Conservation (phyloP, 2,888 invertebrate species). For the Ormyrus nitidulus region DNA sequence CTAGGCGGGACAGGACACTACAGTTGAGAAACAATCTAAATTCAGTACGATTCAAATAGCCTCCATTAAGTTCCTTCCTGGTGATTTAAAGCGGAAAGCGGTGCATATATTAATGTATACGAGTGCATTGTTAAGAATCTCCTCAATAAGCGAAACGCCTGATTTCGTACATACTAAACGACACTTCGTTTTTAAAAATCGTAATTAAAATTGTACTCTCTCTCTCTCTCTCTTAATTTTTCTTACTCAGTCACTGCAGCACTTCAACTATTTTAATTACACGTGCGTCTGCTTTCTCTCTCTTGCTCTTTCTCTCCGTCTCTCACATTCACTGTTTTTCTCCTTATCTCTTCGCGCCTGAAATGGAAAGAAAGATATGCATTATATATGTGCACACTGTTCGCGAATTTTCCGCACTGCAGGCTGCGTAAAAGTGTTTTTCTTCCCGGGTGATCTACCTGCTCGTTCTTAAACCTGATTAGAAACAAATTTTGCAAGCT, state of each 20-base stretch:
- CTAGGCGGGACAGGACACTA: too few relatives aligned
- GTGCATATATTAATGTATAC: neutral
- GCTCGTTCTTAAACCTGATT: neutral
- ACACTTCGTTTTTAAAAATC: slow-evolving; percentile 29
- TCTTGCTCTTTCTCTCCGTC: slow-evolving; percentile 21
- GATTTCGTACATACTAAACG: neutral
- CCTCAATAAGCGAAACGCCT: too few relatives aligned
- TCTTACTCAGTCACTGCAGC: neutral
- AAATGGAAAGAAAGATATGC: neutral
- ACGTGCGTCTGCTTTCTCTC: slow-evolving; percentile 7
- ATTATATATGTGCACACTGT: slow-evolving; percentile 22
- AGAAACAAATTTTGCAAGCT: neutral
- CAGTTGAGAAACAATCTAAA: neutral
- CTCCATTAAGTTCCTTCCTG: too few relatives aligned
- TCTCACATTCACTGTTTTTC: slow-evolving; percentile 8
- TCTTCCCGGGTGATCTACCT: slow-evolving; percentile 11
- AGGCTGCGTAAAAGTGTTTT: neutral
- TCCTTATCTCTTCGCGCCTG: neutral
- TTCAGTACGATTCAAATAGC: too few relatives aligned
- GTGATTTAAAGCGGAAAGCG: neutral
- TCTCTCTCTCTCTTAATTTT: slow-evolving; percentile 24
- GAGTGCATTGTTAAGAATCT: neutral
- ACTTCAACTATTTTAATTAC: slow-evolving; percentile 45
- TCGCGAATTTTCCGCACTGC: slow-evolving; percentile 28
- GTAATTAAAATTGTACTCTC: slow-evolving; percentile 33